Base-by-base conservation (phyloP, 2,797 vertebrate species). In the Bovichtus diacanthus region DNA sequence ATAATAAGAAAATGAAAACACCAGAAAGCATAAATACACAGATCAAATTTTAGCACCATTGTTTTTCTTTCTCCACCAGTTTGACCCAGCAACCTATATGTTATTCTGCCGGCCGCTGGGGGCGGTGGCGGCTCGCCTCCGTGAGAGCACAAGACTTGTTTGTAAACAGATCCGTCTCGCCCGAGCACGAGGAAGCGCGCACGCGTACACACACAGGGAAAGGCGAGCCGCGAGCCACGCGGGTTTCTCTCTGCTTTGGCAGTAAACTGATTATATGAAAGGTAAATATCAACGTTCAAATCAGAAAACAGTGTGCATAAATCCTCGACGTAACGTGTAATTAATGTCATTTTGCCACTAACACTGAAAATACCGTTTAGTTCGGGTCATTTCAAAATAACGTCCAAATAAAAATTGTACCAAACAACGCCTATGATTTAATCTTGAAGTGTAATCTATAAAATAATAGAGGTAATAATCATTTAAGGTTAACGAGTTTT, bases 101-200 rank as follows among this genome's bases (percentile, higher is more conserved):
- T 16, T 23, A 46, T 3, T 0, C 4, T 3, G 0, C 1, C 11
- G 16, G 19, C 92, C 94, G 70, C 83, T 44, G 90, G 94, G 68
- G 93, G 94, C 88, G 62, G 70, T 65, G 29, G 49, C 60, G 2
- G 9, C 12, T 1, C 23, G 71, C 8, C 56, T 54, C 27, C 21
- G 9, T 25, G 73, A 67, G 83, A 66, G 81, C 90, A 77, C 90
- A 77, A 86, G 83, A 76, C 73, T 63, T 61, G 19, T 95, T 95
- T 93, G 92, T 94, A 95, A 95, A 95, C 94, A 95, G 92, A 94
- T 91, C 92, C 84, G 83, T 83, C 88, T 78, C 3, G 53, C 46
- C 1, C 46, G 80, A 62, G 82, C 80, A 58, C 74, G 79, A 76
- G 62, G 63, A 44, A 2, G 41, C 70, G 49, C 39, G 11, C 64